Percentiles rank a stretch among this genome's conserved stretches.
These are phyloP conservation scores for Micromussa lordhowensis DNA, from an alignment of 92 coral and sea anemone genomes.

Conservation along the genomic window DNA sequence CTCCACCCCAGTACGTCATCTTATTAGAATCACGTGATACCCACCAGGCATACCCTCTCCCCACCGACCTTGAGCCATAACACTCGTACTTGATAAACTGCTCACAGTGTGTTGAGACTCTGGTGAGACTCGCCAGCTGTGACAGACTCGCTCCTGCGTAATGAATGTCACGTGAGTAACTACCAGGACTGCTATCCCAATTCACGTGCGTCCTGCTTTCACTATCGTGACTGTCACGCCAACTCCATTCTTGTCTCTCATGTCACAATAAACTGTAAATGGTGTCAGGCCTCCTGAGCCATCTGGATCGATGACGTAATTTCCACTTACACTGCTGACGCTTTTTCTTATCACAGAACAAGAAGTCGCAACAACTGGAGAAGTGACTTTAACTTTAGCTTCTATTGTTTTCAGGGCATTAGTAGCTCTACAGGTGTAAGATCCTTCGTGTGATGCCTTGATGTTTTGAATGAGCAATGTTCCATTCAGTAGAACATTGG, in stretches of 20 bases:
- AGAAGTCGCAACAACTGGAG: not conserved
- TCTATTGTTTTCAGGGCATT: slow-evolving; percentile 46
- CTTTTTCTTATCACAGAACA: slow-evolving; percentile 36
- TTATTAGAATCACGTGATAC: slow-evolving; percentile 55
- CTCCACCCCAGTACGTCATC: slow-evolving; percentile 76
- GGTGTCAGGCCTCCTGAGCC: slow-evolving; percentile 51
- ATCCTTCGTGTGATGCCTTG: slow-evolving; percentile 15
- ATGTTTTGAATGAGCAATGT: slow-evolving; percentile 38
- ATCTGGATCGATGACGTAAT: slow-evolving; percentile 64
- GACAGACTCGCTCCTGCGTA: slow-evolving; percentile 57
- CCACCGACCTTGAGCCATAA: not conserved
- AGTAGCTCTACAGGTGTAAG: slow-evolving; percentile 64
- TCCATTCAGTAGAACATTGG: slow-evolving; percentile 32
- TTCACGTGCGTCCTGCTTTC: slow-evolving; percentile 34
- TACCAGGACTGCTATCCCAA: not conserved
- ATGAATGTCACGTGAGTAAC: slow-evolving; percentile 39
- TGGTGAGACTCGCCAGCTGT: slow-evolving; percentile 62
- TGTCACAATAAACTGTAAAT: slow-evolving; percentile 44
- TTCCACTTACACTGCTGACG: not conserved
- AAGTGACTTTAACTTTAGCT: slow-evolving; percentile 28
- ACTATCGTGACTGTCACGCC: slow-evolving; percentile 74
- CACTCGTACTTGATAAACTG: slow-evolving; percentile 75
- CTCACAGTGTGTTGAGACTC: slow-evolving; percentile 60
- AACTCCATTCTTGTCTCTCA: slow-evolving; percentile 38
- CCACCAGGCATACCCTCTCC: slow-evolving; percentile 49